Base-by-base conservation (phyloP, 2,797 vertebrate genomes). In the Alectoris magna region DNA sequence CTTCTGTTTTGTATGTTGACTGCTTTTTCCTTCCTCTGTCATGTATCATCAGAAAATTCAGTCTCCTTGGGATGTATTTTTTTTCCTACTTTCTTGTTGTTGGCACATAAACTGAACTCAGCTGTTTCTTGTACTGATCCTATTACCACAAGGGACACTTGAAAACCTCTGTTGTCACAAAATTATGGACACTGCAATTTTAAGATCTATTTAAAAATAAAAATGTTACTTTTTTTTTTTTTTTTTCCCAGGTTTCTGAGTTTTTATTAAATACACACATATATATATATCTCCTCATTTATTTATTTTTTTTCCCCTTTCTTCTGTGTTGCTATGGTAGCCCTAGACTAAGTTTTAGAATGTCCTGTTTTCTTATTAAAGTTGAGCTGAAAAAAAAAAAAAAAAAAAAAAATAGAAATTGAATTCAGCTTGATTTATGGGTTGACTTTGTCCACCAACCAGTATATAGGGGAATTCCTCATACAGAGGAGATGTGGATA, bases 311-410 rank as follows among this genome's bases (percentile, higher is more conserved):
- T 69, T 73, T 56, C 19, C 74, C 21, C 31, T 94, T 29, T 82
- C 39, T 59, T 29, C 63, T 59, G 43, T 43, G 84, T 82, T 80
- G 13, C 24, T 88, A 91, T 69, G 49, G 59, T 84, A 23, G 73
- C 55, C 70, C 93, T 94, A 91, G 64, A 94, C 84, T 95, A 92
- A 86, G 67, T 83, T 93, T 96, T 75, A 93, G 84, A 96, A 95
- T 90, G 85, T n/a, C 70, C 81, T 93, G 24, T 86, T 94, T 95
- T 85, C 88, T 95, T 94, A 78, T 89, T 79, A 96, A 93, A 90
- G 38, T 51, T 92, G 46, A 94, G 16, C 6, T 84, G 66, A 66
- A 91, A 93, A 92, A 85, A 34, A 34, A 93, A 92, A 85, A 93
- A 92, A 85, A 46, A 43, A 7, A 43, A 41, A 72, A 48, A 90